A percentile compares a stretch with the other conserved stretches of the same genome.
Conservation (phyloP, 2,888 invertebrate species). For the Ochlodes sylvanus region DNA sequence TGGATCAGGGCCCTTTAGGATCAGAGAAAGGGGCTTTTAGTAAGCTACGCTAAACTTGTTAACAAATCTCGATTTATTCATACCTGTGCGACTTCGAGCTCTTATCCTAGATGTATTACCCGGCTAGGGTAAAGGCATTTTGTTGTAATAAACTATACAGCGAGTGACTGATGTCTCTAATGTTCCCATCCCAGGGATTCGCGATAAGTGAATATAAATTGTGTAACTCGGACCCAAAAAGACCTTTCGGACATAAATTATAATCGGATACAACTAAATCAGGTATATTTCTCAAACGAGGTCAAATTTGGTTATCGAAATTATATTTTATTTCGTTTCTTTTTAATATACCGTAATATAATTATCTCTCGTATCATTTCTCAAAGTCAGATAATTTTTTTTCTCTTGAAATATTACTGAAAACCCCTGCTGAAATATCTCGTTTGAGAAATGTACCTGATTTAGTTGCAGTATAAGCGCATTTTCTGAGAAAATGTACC, state of each 20-base stretch:
- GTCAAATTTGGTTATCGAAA: too few species aligned
- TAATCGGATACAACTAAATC: too few species aligned
- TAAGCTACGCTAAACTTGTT: slow-evolving; percentile 4
- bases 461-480: too few species aligned
- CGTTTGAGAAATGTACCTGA: too few species aligned
- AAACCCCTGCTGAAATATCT: too few species aligned
- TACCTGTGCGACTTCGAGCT: neutral
- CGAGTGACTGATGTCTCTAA: slow-evolving; percentile 1
- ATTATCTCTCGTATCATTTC: too few species aligned
- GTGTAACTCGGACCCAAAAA: neutral
- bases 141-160: neutral
- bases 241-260: neutral
- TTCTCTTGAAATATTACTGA: too few species aligned
- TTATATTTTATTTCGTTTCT: too few species aligned
- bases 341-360: too few species aligned
- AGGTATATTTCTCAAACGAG: too few species aligned
- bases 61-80: slow-evolving; percentile 4
- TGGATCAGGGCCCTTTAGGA: slow-evolving; percentile 15
- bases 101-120: neutral
- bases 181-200: neutral
- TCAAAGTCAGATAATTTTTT: too few species aligned
- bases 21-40: slow-evolving; percentile 5
- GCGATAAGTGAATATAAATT: slow-evolving; percentile 5
- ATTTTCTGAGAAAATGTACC: too few species aligned
- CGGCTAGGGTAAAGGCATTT: neutral